A percentile compares a stretch with the other conserved stretches of the same genome.
Conservation (phyloP, 2,797 vertebrate species). For the Mus spretus region DNA sequence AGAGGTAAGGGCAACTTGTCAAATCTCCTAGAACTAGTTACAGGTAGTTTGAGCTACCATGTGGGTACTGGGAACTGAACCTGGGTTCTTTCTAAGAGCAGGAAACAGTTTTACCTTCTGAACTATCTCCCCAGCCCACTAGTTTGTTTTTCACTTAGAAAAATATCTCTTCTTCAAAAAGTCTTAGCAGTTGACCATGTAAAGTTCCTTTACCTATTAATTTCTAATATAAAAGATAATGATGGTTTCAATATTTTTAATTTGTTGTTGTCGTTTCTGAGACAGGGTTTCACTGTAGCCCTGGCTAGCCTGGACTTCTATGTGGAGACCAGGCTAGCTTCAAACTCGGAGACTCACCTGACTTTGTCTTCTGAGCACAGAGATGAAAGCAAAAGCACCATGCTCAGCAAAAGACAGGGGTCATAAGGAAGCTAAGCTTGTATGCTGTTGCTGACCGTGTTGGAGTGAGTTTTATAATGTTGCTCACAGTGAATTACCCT, state of each 20-base stretch:
- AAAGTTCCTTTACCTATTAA: slow-evolving; percentile 49
- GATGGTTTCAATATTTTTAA: not conserved
- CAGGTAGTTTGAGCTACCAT: not conserved
- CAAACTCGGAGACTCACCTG: not conserved
- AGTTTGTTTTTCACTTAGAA: slow-evolving; percentile 36
- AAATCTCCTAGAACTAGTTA: not conserved
- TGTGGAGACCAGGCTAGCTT: not conserved
- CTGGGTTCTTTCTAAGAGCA: not conserved
- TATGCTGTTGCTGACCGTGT: not conserved
- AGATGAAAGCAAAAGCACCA: not conserved
- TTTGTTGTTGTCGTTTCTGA: not conserved
- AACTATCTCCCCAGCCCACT: not conserved
- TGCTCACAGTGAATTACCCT: slow-evolving; percentile 37
- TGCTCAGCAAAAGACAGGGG: not conserved
- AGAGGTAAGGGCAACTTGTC: not conserved
- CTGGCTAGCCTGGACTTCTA: not conserved
- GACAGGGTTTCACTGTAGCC: not conserved
- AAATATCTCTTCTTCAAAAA: slow-evolving; percentile 53
- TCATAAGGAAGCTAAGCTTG: slow-evolving; percentile 14
- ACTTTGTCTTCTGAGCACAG: not conserved
- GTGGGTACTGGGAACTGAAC: not conserved
- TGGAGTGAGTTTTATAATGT: slow-evolving; percentile 19
- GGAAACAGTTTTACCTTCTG: not conserved
- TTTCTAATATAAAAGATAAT: slow-evolving; percentile 38
- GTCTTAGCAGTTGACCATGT: not conserved